phyloP scores from a whole-genome alignment of 2,797 vertebrate genomes.

The Myiotriccus ornatus region DNA sequence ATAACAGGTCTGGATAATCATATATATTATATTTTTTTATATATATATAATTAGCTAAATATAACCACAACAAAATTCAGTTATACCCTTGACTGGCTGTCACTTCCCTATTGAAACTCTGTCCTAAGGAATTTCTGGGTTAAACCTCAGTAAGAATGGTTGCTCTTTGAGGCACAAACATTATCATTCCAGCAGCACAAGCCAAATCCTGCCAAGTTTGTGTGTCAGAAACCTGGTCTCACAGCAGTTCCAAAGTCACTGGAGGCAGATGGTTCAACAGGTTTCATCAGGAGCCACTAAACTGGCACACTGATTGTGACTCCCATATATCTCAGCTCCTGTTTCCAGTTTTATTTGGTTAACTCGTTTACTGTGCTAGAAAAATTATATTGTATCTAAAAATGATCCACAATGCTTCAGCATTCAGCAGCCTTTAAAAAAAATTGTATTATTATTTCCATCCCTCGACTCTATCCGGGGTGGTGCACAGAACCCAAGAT shows the following conservation, averaged over 20 bases:
- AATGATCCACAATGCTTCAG: neutral
- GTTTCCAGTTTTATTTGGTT: neutral
- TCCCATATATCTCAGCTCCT: neutral
- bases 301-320: neutral
- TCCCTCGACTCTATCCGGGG: neutral
- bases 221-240: neutral
- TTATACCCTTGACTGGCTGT: neutral
- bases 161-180: neutral
- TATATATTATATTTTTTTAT: neutral
- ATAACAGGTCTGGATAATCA: neutral
- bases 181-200: neutral
- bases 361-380: neutral
- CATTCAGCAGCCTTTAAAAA: neutral
- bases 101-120: no score
- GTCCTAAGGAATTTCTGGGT: neutral
- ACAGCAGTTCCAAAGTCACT: neutral
- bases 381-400: neutral
- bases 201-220: neutral
- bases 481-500: neutral
- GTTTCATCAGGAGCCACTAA: neutral
- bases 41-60: neutral
- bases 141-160: neutral
- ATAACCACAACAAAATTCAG: neutral
- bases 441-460: neutral
- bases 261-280: neutral